Evolutionary conservation across 2,113 vertebrate species (phyloP), one percentile per base, ranked within the genome.

Genomic region (Cyprinodon variegatus): DNA sequence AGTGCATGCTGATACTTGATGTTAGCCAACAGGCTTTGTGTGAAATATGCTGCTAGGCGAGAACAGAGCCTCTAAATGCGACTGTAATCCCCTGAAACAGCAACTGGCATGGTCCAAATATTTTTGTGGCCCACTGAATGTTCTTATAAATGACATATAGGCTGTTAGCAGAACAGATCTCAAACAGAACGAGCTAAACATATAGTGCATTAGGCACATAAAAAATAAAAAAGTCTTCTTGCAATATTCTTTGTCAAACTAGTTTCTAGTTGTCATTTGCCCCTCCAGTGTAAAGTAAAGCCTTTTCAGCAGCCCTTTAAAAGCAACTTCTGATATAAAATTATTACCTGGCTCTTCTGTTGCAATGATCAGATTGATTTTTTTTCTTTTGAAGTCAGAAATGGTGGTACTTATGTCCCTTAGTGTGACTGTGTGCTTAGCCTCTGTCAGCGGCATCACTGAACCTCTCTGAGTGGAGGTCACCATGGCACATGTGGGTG

Each of bases 1-100:
- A 79, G 87, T 90, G 91, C 90, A 87, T 91, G 92, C 89, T 88
- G 87, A 87, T 92, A 91, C 90, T 91, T 91, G 92, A 90, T 84
- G 89, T 90, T 86, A 91, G 86, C 90, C 88, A 91, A 92, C 88
- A 88, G 85, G 83, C 87, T 83, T 79, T 83, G 89, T 50, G 76
- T 89, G 84, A 91, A 93, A 92, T 93, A 88, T 88, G 84, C 76
- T 89, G 86, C 91, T 77, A 89, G 86, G 89, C 86, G 84, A 82
- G 89, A 91, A 92, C 90, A 91, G 81, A 82, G 86, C 85, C 86
- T 87, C 74, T 67, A 86, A 89, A 92, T 88, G 84, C 89, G 85
- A 87, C 74, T 82, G 80, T 91, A 93, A 94, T 92, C 90, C 86
- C 91, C 88, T 83, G 84, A 90, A 90, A 91, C 81, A 89, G 90